phyloP scores from a whole-genome alignment of 2,888 invertebrate species.

The Drosophila barbarae region DNA sequence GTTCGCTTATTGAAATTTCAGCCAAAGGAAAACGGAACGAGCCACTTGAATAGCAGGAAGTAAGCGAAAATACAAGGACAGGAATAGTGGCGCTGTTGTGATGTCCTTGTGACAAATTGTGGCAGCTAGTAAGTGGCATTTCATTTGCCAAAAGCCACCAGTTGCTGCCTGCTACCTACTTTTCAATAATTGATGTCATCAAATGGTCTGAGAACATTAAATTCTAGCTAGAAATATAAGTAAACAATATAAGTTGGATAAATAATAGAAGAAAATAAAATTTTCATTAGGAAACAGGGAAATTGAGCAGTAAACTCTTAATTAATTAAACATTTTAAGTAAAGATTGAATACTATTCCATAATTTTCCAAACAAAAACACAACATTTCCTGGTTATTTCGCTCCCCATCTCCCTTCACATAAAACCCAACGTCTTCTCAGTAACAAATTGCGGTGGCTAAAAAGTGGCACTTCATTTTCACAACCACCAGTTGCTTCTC shows the following conservation, averaged over 20 bases:
- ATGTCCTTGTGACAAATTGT: constrained; percentile 63
- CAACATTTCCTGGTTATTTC: neutral
- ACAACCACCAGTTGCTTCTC: constrained; percentile 52
- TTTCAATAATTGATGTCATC: constrained; percentile 62
- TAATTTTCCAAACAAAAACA: too few species aligned
- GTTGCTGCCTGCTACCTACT: constrained; percentile 43
- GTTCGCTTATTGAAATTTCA: constrained; percentile 35
- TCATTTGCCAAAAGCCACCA: constrained; percentile 57
- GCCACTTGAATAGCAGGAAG: constrained; percentile 63
- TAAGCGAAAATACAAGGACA: constrained; percentile 36
- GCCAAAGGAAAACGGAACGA: constrained; percentile 51
- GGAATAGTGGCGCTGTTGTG: constrained; percentile 35
- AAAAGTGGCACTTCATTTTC: constrained; percentile 60
- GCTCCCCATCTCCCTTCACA: too few species aligned
- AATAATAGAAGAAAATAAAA: accelerated
- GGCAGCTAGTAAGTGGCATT: constrained; percentile 54
- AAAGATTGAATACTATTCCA: neutral
- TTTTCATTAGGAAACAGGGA: neutral
- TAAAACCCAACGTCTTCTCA: neutral
- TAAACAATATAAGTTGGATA: neutral
- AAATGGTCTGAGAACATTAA: constrained; percentile 25
- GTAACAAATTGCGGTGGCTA: constrained; percentile 62
- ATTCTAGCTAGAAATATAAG: neutral
- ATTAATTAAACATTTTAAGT: neutral
- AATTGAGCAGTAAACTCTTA: neutral